A percentile compares a stretch with the other conserved stretches of the same genome.
Evolutionary conservation across 2,113 vertebrate genomes (phyloP).

Genomic region (Urocitellus parryii): DNA sequence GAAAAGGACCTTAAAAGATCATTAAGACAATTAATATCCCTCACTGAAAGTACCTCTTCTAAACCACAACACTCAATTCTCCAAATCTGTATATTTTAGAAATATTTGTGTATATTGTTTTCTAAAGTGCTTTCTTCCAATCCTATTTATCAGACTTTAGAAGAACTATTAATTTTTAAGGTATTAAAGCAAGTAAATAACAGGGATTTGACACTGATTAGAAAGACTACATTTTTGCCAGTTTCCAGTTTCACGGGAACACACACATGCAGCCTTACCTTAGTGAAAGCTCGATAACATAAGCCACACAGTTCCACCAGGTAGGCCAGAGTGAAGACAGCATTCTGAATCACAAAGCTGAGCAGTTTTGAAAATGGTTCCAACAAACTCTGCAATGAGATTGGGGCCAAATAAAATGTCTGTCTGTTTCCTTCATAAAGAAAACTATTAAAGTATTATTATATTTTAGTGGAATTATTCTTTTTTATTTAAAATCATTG

Average conservation of each 20-base stretch:
- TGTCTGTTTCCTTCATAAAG: slow-evolving; percentile 61
- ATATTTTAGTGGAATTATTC: slow-evolving; percentile 38
- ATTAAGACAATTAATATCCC: background rate
- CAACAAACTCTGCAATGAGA: slow-evolving; percentile 93
- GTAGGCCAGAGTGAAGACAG: slow-evolving; percentile 96
- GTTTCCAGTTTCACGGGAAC: slow-evolving; percentile 52
- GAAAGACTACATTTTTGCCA: background rate
- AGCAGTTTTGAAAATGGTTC: slow-evolving; percentile 98
- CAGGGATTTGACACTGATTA: slow-evolving; percentile 62
- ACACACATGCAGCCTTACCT: slow-evolving; percentile 89
- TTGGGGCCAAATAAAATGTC: slow-evolving; percentile 71
- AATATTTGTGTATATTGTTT: background rate
- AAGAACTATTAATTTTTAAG: slow-evolving; percentile 58
- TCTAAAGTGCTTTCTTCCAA: slow-evolving; percentile 1
- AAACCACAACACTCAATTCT: background rate
- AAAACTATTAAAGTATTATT: slow-evolving; percentile 58
- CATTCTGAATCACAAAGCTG: slow-evolving; percentile 99
- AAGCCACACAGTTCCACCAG: slow-evolving; percentile 98
- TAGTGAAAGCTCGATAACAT: slow-evolving; percentile 98
- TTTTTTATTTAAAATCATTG: slow-evolving; percentile 62
- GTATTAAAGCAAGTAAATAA: slow-evolving; percentile 7
- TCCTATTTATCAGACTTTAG: slow-evolving; percentile 40
- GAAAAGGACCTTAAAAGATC: slow-evolving; percentile 38
- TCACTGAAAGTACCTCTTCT: slow-evolving; percentile 18
- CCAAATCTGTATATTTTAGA: background rate